A percentile compares a stretch with the other conserved stretches of the same genome.
Evolutionary conservation across 1,140 invertebrate genomes (phyloP).

Genomic region (Homarus americanus): DNA sequence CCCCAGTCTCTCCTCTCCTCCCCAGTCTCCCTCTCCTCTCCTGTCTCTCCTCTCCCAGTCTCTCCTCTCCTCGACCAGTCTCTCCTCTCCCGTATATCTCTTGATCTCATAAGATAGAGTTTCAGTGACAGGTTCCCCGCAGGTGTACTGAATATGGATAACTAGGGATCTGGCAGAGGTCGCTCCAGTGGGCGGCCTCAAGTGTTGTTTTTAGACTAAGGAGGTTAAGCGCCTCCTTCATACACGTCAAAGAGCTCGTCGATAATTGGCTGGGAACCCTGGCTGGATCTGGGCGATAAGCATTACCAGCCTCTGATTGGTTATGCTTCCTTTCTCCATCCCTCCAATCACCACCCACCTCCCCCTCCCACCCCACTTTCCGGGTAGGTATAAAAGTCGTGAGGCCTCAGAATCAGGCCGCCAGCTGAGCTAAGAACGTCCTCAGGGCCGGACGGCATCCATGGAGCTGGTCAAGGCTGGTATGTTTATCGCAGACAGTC

Average conservation of each 20-base stretch:
- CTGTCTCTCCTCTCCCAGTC: no score
- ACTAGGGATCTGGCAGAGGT: not conserved
- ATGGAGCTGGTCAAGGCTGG: not conserved
- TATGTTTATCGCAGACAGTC: not conserved
- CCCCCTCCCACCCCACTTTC: constrained; percentile 2
- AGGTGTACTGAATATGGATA: constrained; percentile 3
- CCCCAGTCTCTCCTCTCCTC: no score
- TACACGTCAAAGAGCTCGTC: constrained; percentile 55
- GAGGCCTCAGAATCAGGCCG: no score
- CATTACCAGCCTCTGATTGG: constrained; percentile 13
- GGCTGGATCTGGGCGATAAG: constrained; percentile 26
- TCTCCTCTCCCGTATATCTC: no score
- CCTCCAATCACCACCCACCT: no score
- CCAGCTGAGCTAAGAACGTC: no score
- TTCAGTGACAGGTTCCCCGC: not conserved
- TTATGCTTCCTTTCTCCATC: no score
- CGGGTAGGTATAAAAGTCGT: not conserved
- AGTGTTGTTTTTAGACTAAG: constrained; percentile 42
- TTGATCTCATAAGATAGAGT: no score
- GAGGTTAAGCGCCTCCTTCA: constrained; percentile 6
- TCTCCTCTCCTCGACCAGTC: no score
- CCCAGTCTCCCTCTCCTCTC: no score
- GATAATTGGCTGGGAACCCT: constrained; percentile 47
- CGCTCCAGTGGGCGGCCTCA: not conserved
- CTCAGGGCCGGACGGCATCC: no score